Base-by-base conservation (phyloP, 2,113 vertebrate genomes). In the Ammodytes marinus region DNA sequence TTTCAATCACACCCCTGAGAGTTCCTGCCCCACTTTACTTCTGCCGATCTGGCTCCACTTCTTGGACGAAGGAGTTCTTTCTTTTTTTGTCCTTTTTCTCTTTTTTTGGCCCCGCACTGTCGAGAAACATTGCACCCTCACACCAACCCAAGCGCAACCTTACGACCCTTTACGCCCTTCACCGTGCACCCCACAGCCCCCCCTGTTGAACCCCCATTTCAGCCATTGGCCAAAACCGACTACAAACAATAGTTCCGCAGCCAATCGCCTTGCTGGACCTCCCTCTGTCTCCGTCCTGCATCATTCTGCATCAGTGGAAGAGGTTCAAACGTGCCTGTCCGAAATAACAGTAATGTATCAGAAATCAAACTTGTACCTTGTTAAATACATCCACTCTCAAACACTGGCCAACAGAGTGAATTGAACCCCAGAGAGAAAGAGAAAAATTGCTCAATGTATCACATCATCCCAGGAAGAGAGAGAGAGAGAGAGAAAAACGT, bases 1-100 rank as follows among this genome's bases (percentile, higher is more conserved):
- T 97, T 97, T 99, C 98, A 98, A 99, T 98, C 98, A 98, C 97
- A 97, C 98, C 97, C 98, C 94, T 95, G 97, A 99, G 97, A 96
- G 96, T 98, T 97, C 96, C 96, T 96, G 95, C 95, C 94, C 91
- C 96, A 95, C 95, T 97, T 93, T 96, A 95, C 96, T 94, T 95
- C 93, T 95, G 95, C 95, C 93, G 95, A 96, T 96, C 93, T 94
- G 95, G 93, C 95, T 96, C 93, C 88, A 90, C 94, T 96, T 88
- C 86, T 86, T 87, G 81, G 84, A 88, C 66, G 77, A 86, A 68
- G 65, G 76, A 75, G 37, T 82, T 74, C 52, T 72, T 88, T 79
- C 72, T 76, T 83, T 83, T 79, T 80, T 69, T 53, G 63, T 73
- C 78, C 54, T 58, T 50, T 52, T 49, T 46, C 45, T 68, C 75